Evolutionary conservation across 2,888 invertebrate genomes (phyloP).

Genomic region (Escarpia spicata): DNA sequence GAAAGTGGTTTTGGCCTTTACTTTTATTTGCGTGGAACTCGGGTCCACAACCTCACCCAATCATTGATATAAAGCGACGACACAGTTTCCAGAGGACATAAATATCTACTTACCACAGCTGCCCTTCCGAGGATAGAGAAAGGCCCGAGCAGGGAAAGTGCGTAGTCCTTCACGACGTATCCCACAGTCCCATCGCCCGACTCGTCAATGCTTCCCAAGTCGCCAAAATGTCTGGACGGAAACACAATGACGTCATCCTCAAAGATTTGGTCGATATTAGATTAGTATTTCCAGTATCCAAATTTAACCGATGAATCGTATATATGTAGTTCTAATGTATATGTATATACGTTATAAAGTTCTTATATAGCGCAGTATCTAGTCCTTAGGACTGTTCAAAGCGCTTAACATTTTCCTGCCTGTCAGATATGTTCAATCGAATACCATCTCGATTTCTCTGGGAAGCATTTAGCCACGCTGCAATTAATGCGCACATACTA

Average conservation of each 20-base stretch:
- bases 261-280: constrained; percentile 67
- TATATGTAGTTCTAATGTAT: too few relatives aligned
- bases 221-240: constrained; percentile 30
- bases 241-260: background rate
- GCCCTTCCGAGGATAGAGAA: constrained; percentile 29
- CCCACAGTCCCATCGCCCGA: constrained; percentile 14
- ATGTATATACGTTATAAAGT: too few relatives aligned
- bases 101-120: constrained; percentile 20
- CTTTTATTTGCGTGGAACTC: too few relatives aligned
- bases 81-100: background rate
- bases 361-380: too few relatives aligned
- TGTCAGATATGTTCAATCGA: too few relatives aligned
- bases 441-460: too few relatives aligned
- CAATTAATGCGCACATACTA: too few relatives aligned
- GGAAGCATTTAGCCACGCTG: too few relatives aligned
- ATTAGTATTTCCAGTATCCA: background rate
- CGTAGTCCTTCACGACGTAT: constrained; percentile 17
- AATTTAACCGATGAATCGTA: background rate
- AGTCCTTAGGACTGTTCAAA: too few relatives aligned
- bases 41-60: background rate
- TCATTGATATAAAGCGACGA: background rate
- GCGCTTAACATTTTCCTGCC: too few relatives aligned
- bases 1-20: too few relatives aligned
- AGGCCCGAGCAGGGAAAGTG: constrained; percentile 27
- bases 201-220: constrained; percentile 29